These are phyloP conservation scores for Tyria jacobaeae DNA, from an alignment of 2,888 invertebrate species.

Conservation along the genomic window DNA sequence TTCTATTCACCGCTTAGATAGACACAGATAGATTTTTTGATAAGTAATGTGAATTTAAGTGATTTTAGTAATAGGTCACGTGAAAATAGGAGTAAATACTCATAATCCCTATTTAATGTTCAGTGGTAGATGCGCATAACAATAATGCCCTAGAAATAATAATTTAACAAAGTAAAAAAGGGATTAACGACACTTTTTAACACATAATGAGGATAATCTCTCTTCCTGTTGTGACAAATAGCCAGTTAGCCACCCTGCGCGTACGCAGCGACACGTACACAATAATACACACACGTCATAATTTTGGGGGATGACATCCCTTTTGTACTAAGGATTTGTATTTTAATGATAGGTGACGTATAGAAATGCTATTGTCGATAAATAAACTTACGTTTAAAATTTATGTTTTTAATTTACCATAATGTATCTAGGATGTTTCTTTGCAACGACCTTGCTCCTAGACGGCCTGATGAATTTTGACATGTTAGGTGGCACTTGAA, in stretches of 20 bases:
- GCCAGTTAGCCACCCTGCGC: conserved; percentile 58
- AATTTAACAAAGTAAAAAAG: conserved; percentile 58
- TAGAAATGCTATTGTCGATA: background rate
- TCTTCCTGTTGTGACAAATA: conserved; percentile 70
- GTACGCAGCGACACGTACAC: conserved; percentile 48
- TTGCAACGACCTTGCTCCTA: no score
- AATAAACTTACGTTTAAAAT: background rate
- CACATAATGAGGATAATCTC: conserved; percentile 76
- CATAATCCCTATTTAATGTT: conserved; percentile 13
- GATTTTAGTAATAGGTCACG: no score
- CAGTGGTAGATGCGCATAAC: conserved; percentile 24
- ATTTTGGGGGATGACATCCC: conserved; percentile 50
- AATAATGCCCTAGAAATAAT: conserved; percentile 34
- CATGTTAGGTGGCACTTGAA: no score
- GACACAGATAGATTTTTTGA: no score
- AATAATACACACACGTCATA: conserved; percentile 56
- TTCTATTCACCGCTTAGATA: no score
- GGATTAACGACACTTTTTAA: conserved; percentile 73
- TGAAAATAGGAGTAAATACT: conserved; percentile 7
- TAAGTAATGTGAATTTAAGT: no score
- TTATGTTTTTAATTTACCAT: no score
- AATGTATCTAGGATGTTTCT: no score
- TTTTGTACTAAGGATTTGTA: conserved; percentile 33
- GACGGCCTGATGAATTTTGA: no score
- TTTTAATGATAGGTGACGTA: conserved; percentile 36